Evolutionary conservation across 2,888 invertebrate genomes (phyloP), one percentile per base, ranked within the genome.

Genomic region (Epirrita christyi): DNA sequence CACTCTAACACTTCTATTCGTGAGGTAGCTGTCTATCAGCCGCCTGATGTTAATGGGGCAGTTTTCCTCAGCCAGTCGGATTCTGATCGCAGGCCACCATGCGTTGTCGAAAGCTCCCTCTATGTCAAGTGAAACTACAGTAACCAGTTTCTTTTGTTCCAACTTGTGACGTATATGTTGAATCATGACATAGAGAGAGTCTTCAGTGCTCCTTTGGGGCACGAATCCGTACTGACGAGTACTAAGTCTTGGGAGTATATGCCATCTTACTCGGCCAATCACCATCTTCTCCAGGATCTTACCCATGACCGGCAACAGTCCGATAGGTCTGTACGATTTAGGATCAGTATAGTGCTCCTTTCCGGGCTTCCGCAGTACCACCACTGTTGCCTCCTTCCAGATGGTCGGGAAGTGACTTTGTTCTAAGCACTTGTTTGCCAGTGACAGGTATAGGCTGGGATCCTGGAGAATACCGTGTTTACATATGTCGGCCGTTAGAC

Each of bases 291-390:
- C 43, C 3, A 61, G 14, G 1, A 65, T 38, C 40, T 64, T 57
- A 10, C 59, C 63, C 1, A 71, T 41, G 0, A 69, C 54, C 0
- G 67, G 58, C 28, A 71, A 56, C 0, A 68, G 56, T 0, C 67
- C 68, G 6, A 51, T 51, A 0, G 50, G 50, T 6, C 43, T 34
- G 6, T 51, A 51, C 0, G 50, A 51, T 10, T 43, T 51, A 1
- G 50, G 36, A 1, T 41, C 5, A 0, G 43, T 43, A 14, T 51
- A 51, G 11, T 29, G 2, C 8, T 44, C 38, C 13, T 44, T 52
- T 1, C 37, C 51, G 0, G 44, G 51, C 11, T 52, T 52, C 7
- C 45, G 29, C 1, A 52, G 15, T 3, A 40, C 21, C 1, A 52
- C 40, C n/a, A 45, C 52, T 1, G 45, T 41, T 0, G 54, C 54